Conservation (phyloP, 2,113 vertebrate genomes). For the Erinaceus europaeus region DNA sequence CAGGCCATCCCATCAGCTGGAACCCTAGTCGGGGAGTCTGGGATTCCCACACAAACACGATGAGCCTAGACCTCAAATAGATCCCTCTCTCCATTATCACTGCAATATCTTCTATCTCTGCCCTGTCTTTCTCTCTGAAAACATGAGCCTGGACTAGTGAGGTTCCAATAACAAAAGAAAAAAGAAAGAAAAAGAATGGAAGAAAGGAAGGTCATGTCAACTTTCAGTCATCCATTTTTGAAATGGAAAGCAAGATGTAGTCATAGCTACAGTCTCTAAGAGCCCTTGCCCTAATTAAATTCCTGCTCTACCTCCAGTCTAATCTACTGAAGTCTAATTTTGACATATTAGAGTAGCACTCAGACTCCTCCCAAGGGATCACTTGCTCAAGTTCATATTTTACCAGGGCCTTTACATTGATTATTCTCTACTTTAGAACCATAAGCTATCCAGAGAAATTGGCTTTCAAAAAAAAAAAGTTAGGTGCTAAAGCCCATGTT, state of each 20-base stretch:
- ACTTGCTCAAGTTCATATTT: neutral
- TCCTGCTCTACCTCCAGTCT: neutral
- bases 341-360: neutral
- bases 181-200: too few relatives aligned
- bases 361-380: neutral
- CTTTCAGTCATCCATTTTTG: neutral
- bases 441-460: neutral
- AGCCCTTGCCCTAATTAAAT: neutral
- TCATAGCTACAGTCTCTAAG: neutral
- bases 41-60: too few relatives aligned
- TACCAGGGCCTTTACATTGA: neutral
- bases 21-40: too few relatives aligned
- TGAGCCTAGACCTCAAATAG: too few relatives aligned
- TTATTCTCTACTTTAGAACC: neutral
- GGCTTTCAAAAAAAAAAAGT: constrained; percentile 6
- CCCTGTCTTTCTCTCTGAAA: too few relatives aligned
- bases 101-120: too few relatives aligned
- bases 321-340: constrained; percentile 3
- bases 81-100: too few relatives aligned
- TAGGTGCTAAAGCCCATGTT: neutral
- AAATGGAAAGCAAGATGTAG: neutral
- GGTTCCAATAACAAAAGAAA: too few relatives aligned
- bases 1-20: too few relatives aligned
- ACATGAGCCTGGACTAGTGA: too few relatives aligned
- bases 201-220: too few relatives aligned